Evolutionary conservation across 2,113 vertebrate species (phyloP).

Genomic region (Pedetes capensis): DNA sequence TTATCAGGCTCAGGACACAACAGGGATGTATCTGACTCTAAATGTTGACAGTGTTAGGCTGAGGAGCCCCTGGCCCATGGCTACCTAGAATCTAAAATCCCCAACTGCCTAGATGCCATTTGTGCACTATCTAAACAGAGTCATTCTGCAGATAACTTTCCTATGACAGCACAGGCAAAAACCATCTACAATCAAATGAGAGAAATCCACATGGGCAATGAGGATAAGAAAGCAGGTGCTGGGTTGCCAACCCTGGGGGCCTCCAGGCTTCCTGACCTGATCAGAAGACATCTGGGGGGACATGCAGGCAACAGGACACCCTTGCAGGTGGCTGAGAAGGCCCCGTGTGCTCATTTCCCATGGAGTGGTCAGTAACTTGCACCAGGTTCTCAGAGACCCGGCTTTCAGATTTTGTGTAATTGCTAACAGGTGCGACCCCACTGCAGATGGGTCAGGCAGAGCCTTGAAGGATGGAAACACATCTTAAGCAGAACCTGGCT

Average conservation of each 20-base stretch:
- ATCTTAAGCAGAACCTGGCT: background rate
- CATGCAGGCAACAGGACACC: accelerated
- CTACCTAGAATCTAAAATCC: background rate
- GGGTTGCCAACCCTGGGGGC: background rate
- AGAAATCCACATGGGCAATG: accelerated
- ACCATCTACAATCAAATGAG: accelerated
- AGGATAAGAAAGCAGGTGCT: accelerated
- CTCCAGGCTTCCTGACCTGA: background rate
- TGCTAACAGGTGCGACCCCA: accelerated
- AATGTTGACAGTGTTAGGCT: accelerated
- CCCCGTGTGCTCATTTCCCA: accelerated
- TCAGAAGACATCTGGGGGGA: background rate
- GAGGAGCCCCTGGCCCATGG: accelerated
- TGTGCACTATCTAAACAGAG: background rate
- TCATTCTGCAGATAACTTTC: background rate
- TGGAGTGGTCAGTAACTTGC: background rate
- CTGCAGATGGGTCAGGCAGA: accelerated
- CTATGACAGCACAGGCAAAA: background rate
- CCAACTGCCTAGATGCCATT: accelerated
- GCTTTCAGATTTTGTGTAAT: background rate
- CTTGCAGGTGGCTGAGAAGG: accelerated
- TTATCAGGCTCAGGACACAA: background rate
- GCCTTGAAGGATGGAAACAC: accelerated
- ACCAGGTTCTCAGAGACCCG: background rate
- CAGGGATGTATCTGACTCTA: too few species aligned